Conservation (phyloP, 2,797 vertebrate species). For the Sphenodon punctatus region DNA sequence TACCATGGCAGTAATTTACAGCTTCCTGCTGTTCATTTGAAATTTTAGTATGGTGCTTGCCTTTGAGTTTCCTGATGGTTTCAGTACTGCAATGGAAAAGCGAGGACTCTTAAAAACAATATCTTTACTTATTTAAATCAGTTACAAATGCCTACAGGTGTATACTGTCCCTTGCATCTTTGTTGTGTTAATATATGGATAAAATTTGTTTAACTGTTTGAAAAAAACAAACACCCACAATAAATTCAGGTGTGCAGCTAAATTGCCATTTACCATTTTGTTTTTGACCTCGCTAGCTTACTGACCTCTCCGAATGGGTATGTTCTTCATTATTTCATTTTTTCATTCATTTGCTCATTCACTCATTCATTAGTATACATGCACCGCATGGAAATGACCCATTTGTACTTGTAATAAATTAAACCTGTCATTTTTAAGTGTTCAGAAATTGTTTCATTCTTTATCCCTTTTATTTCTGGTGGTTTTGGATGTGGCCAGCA, state of each 20-base stretch:
- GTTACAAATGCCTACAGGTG: not conserved
- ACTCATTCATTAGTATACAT: too few relatives aligned
- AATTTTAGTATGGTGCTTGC: not conserved
- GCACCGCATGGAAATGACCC: constrained; percentile 48
- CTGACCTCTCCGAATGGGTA: constrained; percentile 89
- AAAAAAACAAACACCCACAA: not conserved
- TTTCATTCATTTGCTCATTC: constrained; percentile 54
- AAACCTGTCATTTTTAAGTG: constrained; percentile 67
- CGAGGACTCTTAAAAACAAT: not conserved
- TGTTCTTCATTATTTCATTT: constrained; percentile 79
- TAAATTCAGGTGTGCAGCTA: not conserved
- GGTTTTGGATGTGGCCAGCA: constrained; percentile 19
- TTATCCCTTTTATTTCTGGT: constrained; percentile 7
- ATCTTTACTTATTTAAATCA: not conserved
- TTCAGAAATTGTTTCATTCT: constrained; percentile 37
- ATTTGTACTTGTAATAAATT: constrained; percentile 49
- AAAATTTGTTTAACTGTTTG: not conserved
- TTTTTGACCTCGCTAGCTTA: constrained; percentile 83
- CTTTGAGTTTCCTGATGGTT: not conserved
- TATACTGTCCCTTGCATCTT: not conserved
- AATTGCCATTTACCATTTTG: constrained; percentile 71
- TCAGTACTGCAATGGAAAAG: not conserved
- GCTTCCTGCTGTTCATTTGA: not conserved
- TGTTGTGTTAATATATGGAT: not conserved
- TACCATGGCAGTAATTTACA: not conserved